A percentile compares a stretch with the other conserved stretches of the same genome.
Evolutionary conservation across 2,113 vertebrate species (phyloP).

Genomic region (Phrynocephalus versicolor): DNA sequence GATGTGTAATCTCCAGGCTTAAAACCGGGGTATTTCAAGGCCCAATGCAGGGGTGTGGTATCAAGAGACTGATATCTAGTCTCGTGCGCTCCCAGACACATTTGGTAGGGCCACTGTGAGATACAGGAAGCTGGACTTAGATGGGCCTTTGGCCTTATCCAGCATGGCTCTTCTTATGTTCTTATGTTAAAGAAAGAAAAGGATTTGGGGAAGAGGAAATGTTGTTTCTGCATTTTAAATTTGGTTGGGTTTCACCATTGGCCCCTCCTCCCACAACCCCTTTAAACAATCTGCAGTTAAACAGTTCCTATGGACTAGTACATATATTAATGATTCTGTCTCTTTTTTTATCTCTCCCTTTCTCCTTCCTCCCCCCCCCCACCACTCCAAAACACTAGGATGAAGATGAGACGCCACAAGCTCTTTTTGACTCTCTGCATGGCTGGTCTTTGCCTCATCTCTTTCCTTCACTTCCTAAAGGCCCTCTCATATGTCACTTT

Average conservation of each 20-base stretch:
- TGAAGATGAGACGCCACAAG: constrained; percentile 99
- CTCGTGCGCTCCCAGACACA: too few relatives aligned
- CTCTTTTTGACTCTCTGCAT: constrained; percentile 97
- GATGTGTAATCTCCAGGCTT: too few relatives aligned
- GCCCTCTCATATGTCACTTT: constrained; percentile 97
- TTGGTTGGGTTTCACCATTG: neutral
- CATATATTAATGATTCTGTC: constrained; percentile 28
- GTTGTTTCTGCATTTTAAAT: neutral
- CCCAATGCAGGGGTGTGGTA: too few relatives aligned
- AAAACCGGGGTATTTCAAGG: too few relatives aligned
- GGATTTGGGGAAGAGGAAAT: too few relatives aligned
- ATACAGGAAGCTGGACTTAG: too few relatives aligned
- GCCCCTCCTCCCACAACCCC: neutral
- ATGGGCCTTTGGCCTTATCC: too few relatives aligned
- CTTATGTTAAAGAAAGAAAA: too few relatives aligned
- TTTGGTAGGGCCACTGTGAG: too few relatives aligned
- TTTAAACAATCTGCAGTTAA: neutral
- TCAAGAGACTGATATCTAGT: too few relatives aligned
- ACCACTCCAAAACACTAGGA: constrained; percentile 76
- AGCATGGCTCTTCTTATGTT: too few relatives aligned
- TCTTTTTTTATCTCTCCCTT: constrained; percentile 41
- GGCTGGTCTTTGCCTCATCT: constrained; percentile 98
- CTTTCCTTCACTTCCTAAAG: constrained; percentile 98
- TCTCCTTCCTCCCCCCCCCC: neutral
- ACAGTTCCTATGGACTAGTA: neutral